Percentiles rank a stretch among this genome's conserved stretches.
These are phyloP conservation scores for Aporophyla nigra DNA, from an alignment of 2,888 invertebrate genomes.

Conservation along the genomic window DNA sequence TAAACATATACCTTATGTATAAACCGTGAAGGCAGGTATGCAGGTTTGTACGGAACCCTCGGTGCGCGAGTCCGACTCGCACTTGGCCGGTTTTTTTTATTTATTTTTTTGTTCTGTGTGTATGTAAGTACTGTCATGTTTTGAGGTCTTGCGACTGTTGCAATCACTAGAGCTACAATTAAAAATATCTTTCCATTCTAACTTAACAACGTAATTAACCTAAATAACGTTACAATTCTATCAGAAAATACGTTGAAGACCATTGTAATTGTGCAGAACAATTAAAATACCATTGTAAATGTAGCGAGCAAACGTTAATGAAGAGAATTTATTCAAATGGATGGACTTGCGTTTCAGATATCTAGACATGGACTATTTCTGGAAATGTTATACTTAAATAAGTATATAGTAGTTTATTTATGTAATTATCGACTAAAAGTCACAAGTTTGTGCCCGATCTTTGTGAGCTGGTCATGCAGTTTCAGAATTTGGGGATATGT, in stretches of 20 bases:
- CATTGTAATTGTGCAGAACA: slow-evolving; percentile 47
- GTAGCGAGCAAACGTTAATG: slow-evolving; percentile 20
- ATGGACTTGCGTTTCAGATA: slow-evolving; percentile 48
- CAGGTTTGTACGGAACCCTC: too few species aligned
- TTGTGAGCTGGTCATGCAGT: background rate
- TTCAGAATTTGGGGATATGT: background rate
- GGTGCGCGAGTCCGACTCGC: too few species aligned
- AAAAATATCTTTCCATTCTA: background rate
- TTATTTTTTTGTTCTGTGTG: too few species aligned
- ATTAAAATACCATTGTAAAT: slow-evolving; percentile 55
- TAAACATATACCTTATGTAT: too few species aligned
- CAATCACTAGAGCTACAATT: too few species aligned
- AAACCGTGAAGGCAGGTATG: too few species aligned
- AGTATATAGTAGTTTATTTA: background rate
- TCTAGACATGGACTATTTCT: slow-evolving; percentile 34
- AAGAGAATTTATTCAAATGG: slow-evolving; percentile 56
- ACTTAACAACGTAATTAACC: slow-evolving; percentile 36
- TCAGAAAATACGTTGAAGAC: slow-evolving; percentile 35
- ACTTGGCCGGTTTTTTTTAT: too few species aligned
- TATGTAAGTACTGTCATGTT: too few species aligned
- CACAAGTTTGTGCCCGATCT: too few species aligned
- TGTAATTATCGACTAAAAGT: slow-evolving; percentile 3
- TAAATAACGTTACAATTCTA: slow-evolving; percentile 45
- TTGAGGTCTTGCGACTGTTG: too few species aligned
- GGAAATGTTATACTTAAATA: slow-evolving; percentile 23